Evolutionary conservation across 2,797 vertebrate genomes (phyloP).

Genomic region (Oreortyx pictus): DNA sequence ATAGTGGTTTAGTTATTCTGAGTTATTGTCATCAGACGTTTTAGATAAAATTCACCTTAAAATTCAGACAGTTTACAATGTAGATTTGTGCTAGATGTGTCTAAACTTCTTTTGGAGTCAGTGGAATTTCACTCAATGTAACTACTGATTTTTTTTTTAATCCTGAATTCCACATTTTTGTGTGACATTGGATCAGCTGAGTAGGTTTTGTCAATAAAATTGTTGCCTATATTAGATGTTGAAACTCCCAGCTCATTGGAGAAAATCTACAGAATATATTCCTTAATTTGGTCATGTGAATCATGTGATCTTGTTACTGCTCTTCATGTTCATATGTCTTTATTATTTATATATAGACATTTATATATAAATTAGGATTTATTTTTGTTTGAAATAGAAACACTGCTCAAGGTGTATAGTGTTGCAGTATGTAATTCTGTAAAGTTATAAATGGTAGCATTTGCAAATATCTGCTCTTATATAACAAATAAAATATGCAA

Average conservation of each 20-base stretch:
- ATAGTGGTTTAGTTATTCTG: neutral
- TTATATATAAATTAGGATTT: neutral
- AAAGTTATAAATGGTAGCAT: neutral
- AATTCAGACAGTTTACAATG: neutral
- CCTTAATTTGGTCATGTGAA: neutral
- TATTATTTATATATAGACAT: neutral
- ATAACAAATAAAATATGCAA: neutral
- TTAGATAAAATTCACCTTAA: neutral
- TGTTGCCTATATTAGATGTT: neutral
- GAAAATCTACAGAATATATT: neutral
- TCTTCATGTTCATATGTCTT: neutral
- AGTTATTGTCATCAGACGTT: neutral
- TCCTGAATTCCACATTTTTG: neutral
- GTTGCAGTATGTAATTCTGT: neutral
- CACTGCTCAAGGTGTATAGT: neutral
- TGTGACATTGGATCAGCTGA: neutral
- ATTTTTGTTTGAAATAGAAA: neutral
- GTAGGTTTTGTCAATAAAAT: neutral
- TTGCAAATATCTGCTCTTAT: neutral
- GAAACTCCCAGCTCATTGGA: neutral
- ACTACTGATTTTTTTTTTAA: neutral
- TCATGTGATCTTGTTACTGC: neutral
- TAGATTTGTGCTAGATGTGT: neutral
- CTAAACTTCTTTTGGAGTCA: neutral
- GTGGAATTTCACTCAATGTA: neutral